A percentile compares a stretch with the other conserved stretches of the same genome.
These are phyloP conservation scores for Callorhinus ursinus DNA, from an alignment of 2,113 vertebrate genomes.

Conservation along the genomic window DNA sequence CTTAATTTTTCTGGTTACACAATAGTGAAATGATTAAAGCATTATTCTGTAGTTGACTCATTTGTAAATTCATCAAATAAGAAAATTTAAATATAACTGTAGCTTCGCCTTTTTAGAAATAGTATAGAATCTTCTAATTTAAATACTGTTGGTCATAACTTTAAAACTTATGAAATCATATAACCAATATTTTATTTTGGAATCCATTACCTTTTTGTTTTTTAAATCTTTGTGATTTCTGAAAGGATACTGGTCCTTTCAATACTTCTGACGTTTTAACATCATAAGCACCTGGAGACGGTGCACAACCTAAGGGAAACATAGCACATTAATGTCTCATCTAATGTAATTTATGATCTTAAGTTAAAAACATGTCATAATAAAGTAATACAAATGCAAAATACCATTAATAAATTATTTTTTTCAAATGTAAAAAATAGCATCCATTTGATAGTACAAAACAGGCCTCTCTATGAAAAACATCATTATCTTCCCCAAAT, in stretches of 20 bases:
- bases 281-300: constrained; percentile 86
- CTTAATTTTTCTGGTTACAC: neutral
- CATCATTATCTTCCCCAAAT: neutral
- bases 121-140: neutral
- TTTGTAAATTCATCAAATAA: constrained; percentile 40
- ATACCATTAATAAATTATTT: neutral
- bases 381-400: neutral
- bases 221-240: constrained; percentile 87
- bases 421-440: constrained; percentile 30
- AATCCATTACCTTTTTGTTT: constrained; percentile 85
- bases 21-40: neutral
- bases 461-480: neutral
- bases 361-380: neutral
- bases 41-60: neutral
- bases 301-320: constrained; percentile 86
- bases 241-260: constrained; percentile 89
- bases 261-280: constrained; percentile 84
- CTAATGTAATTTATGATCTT: neutral
- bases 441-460: neutral
- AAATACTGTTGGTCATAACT: neutral
- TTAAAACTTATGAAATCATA: neutral
- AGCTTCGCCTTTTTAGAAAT: constrained; percentile 1
- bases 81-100: neutral
- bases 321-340: neutral
- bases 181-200: neutral